These are phyloP conservation scores for Cricetomys ansorgei DNA, from an alignment of 2,113 vertebrate species.

Conservation along the genomic window DNA sequence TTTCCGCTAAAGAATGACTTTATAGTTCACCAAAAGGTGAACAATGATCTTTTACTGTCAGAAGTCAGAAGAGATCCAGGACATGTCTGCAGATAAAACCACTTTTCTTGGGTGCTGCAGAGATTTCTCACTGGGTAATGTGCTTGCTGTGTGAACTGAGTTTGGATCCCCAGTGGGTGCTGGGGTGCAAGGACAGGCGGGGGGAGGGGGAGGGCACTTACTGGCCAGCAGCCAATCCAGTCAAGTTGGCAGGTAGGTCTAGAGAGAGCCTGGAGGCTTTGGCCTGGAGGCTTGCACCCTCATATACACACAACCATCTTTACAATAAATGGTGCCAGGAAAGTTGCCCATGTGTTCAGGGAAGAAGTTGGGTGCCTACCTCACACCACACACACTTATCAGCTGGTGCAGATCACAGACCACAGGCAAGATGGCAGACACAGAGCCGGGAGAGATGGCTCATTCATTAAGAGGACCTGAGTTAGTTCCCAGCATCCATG, in stretches of 20 bases:
- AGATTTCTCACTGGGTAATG: neutral
- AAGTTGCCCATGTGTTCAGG: fast-evolving
- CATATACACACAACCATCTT: neutral
- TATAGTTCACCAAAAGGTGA: neutral
- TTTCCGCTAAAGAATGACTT: neutral
- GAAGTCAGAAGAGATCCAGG: neutral
- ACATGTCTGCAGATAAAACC: neutral
- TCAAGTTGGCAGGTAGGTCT: neutral
- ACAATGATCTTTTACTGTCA: too few relatives aligned
- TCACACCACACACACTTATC: too few relatives aligned
- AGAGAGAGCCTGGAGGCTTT: too few relatives aligned
- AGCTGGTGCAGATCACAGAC: neutral
- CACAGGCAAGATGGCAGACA: neutral
- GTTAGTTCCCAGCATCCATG: neutral
- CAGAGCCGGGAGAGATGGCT: neutral
- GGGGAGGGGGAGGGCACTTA: too few relatives aligned
- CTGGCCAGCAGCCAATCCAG: neutral
- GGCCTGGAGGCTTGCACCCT: too few relatives aligned
- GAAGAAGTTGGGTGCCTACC: neutral
- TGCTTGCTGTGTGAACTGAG: neutral
- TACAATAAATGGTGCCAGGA: neutral
- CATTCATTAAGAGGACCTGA: neutral
- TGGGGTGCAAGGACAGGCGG: neutral
- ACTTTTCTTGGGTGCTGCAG: neutral
- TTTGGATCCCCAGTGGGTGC: neutral